Evolutionary conservation across 2,797 vertebrate species (phyloP).

Genomic region (Premnoplex brunnescens): DNA sequence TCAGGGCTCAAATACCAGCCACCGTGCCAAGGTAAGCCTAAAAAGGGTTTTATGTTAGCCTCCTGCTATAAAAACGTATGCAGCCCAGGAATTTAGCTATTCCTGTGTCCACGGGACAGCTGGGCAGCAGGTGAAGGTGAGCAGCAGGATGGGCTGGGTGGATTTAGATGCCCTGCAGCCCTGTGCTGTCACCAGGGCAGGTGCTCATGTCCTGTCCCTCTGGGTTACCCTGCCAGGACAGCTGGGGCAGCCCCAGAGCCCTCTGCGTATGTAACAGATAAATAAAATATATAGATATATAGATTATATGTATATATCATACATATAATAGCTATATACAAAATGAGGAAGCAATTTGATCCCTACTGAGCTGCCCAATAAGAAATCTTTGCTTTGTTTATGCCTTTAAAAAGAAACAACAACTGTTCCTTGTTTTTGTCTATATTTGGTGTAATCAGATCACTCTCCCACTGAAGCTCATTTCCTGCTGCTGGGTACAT

Average conservation of each 20-base stretch:
- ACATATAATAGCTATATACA: background rate
- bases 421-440: background rate
- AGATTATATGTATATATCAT: background rate
- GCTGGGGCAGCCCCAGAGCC: background rate
- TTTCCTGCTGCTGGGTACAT: constrained; percentile 12
- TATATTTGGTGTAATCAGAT: background rate
- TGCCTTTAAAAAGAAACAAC: background rate
- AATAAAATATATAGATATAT: background rate
- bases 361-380: background rate
- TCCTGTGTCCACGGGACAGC: fast-evolving
- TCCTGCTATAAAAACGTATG: background rate
- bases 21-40: background rate
- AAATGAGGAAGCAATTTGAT: background rate
- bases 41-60: background rate
- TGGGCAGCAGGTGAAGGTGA: fast-evolving
- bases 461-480: background rate
- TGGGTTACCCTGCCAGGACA: background rate
- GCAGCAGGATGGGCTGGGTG: background rate
- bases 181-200: no score
- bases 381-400: background rate
- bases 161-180: background rate
- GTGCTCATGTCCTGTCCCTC: background rate
- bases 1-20: background rate
- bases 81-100: fast-evolving
- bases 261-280: background rate